Evolutionary conservation across 1,140 invertebrate genomes (phyloP).

Genomic region (Penaeus chinensis): DNA sequence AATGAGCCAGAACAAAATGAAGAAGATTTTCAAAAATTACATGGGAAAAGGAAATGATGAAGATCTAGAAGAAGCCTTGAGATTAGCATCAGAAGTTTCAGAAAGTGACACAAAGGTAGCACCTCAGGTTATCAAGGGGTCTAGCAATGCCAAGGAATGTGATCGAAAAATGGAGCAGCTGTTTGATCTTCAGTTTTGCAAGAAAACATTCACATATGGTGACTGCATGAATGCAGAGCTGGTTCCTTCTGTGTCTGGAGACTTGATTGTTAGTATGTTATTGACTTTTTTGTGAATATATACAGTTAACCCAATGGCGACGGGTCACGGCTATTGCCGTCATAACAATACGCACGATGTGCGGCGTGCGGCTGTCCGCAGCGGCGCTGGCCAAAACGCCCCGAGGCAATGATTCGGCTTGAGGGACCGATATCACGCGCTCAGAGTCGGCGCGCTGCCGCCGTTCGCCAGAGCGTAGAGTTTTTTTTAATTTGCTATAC

Average conservation of each 20-base stretch:
- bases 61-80: neutral
- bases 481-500: no score
- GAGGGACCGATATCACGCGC: no score
- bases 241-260: neutral
- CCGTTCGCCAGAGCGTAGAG: no score
- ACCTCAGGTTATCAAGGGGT: constrained; percentile 1
- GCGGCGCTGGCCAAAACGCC: no score
- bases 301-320: no score
- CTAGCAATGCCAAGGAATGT: constrained; percentile 26
- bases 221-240: constrained; percentile 42
- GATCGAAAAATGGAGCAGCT: constrained; percentile 11
- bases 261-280: constrained; percentile 42
- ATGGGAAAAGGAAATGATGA: neutral
- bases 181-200: constrained; percentile 32
- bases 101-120: neutral
- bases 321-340: no score
- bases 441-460: no score
- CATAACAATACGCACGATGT: no score
- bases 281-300: neutral
- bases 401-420: no score
- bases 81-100: neutral
- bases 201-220: constrained; percentile 40
- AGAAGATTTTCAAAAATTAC: constrained; percentile 44
- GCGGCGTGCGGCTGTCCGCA: no score
- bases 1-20: constrained; percentile 30